These are phyloP conservation scores for Lontra canadensis DNA, from an alignment of 2,113 vertebrate genomes.

Conservation along the genomic window DNA sequence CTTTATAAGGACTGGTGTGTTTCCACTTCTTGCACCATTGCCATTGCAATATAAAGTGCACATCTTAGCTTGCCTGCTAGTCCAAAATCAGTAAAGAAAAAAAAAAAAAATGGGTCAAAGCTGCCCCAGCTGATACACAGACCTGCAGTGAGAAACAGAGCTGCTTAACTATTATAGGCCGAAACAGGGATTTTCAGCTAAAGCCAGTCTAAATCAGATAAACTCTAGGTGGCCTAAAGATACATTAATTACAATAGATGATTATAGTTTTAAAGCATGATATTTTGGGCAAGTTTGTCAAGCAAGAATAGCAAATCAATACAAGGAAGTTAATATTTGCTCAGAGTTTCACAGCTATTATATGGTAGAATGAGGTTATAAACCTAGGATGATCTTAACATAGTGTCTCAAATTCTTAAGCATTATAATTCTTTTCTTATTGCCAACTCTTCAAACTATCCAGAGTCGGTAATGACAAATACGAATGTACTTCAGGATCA, in stretches of 20 bases:
- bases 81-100: background rate
- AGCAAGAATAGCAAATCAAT: background rate
- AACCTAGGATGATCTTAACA: background rate
- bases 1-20: background rate
- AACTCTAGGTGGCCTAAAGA: background rate
- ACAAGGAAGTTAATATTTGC: background rate
- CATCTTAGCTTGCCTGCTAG: background rate
- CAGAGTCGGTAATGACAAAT: background rate
- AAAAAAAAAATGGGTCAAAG: background rate
- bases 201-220: background rate
- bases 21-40: background rate
- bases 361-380: background rate
- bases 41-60: background rate
- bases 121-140: background rate
- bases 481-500: background rate
- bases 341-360: background rate
- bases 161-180: background rate
- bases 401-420: background rate
- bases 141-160: background rate
- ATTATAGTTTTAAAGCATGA: background rate
- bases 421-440: background rate
- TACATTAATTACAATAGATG: background rate
- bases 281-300: background rate
- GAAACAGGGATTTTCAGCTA: background rate
- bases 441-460: background rate